Evolutionary conservation across 1,140 invertebrate species (phyloP), one percentile per base, ranked within the genome.

Genomic region (Neocloeon triangulifer): DNA sequence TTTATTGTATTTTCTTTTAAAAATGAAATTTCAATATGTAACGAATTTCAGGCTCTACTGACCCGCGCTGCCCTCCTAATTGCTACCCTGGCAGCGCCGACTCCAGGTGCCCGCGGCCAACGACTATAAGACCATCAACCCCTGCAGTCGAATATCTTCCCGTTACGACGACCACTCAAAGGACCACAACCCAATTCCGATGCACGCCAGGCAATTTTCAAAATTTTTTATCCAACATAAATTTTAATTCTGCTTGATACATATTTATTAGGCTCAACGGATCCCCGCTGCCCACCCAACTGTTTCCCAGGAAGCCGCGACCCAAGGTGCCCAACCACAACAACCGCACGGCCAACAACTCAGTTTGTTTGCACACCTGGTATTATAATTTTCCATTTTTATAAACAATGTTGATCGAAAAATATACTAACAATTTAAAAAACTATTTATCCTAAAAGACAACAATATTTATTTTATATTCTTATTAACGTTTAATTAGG

Each of bases 161-260:
- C n/a, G n/a, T n/a, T n/a, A 28, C 39, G 28, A 34, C 37, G 30
- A 23, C 6, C 2, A 30, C 5, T 21, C 22, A 17, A 12, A 18
- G 21, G 15, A 20, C 12, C 12, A 16, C 10, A 12, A 23, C 33
- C 13, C 13, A 16, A 48, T 45, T 44, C 8, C 39, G 35, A 3
- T 59, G 57, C 36, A 52, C 43, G 33, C 56, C 55, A 4, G 59
- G 59, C 15, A 28, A n/a, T n/a, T n/a, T 43, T 37, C 17, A 27
- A 19, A 38, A 13, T 7, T 55, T 38, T 44, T 6, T 40, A 36
- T 22, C 36, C 33, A 14, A 41, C 19, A 37, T 26, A 32, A 27
- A 32, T 33, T 19, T 35, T 29, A n/a, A 20, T 27, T 17, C 17
- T 16, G 1, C 43, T 45, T 14, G 35, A 44, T 32, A 43, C n/a